Evolutionary conservation across 2,888 invertebrate species (phyloP).

Genomic region (Trachelus troglodyta): DNA sequence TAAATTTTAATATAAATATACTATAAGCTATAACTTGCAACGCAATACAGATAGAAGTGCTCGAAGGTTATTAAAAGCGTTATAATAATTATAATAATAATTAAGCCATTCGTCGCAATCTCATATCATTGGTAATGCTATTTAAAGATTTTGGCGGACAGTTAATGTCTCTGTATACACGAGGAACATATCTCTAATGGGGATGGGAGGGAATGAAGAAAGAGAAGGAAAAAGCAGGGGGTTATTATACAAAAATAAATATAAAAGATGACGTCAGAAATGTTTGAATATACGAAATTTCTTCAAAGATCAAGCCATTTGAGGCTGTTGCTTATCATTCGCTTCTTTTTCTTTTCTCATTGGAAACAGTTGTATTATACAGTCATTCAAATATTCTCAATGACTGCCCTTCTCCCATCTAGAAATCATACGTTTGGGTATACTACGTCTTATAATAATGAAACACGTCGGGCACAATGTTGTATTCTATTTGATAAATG

Average conservation of each 20-base stretch:
- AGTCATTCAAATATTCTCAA: not conserved
- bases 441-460: not conserved
- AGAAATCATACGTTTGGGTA: not conserved
- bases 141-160: not conserved
- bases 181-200: not conserved
- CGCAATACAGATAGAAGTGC: not conserved
- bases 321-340: not conserved
- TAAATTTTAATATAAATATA: not conserved
- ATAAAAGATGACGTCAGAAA: not conserved
- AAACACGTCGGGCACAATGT: not conserved
- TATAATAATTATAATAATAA: not conserved
- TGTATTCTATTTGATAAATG: not conserved
- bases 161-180: not conserved
- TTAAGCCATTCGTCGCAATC: not conserved
- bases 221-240: not conserved
- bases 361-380: not conserved
- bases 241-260: not conserved
- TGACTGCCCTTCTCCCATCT: not conserved
- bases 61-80: not conserved
- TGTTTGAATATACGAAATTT: not conserved
- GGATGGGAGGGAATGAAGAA: not conserved
- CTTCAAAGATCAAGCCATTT: not conserved
- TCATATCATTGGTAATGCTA: not conserved
- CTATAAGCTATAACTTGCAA: not conserved
- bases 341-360: not conserved